Percentiles rank a stretch among this genome's conserved stretches.
phyloP scores from a whole-genome alignment of 2,888 invertebrate species.

The Dryobotodes eremita region DNA sequence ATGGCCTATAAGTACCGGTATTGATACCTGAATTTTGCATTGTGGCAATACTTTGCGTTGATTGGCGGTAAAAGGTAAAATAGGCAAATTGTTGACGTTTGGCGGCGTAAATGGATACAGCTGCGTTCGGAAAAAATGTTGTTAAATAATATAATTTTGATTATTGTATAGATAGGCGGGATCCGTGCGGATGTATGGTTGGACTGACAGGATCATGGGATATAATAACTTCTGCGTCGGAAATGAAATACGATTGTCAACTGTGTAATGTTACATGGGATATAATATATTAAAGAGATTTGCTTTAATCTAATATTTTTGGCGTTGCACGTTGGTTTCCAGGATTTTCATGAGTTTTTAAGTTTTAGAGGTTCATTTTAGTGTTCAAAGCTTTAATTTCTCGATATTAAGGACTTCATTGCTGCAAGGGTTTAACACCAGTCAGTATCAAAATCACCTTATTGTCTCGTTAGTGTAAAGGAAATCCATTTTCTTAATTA shows the following conservation, averaged over 20 bases:
- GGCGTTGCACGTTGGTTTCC: not conserved
- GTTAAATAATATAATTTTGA: conserved; percentile 74
- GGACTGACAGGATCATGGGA: conserved; percentile 66
- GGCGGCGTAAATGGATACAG: conserved; percentile 77
- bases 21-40: conserved; percentile 84
- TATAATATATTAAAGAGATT: conserved; percentile 6
- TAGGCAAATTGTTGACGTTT: conserved; percentile 89
- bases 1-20: conserved; percentile 83
- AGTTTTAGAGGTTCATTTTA: not conserved
- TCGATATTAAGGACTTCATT: not conserved
- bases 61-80: conserved; percentile 79
- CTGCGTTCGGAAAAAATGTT: conserved; percentile 76
- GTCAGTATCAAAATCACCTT: not conserved
- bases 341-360: not conserved
- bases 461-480: not conserved
- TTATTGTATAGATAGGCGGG: conserved; percentile 62
- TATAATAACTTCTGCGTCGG: conserved; percentile 29
- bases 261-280: conserved; percentile 8
- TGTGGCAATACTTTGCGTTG: conserved; percentile 78
- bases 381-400: not conserved
- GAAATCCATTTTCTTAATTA: not conserved
- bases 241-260: conserved; percentile 34
- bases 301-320: not conserved
- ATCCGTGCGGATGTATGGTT: conserved; percentile 74
- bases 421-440: not conserved